Base-by-base conservation (phyloP, 2,113 vertebrate species). In the Leptobrachium leishanense region DNA sequence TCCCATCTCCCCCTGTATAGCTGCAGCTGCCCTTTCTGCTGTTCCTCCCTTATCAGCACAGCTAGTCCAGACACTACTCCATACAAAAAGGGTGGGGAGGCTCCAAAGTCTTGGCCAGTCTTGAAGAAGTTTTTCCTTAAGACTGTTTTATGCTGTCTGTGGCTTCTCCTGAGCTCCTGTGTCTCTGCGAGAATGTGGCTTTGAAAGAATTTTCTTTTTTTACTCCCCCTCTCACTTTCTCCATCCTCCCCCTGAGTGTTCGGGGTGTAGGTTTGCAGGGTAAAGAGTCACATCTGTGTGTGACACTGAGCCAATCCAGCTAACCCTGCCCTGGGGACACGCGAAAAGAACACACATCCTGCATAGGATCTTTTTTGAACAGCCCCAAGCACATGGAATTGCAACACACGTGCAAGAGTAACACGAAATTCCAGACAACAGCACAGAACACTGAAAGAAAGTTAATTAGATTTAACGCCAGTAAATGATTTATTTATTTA, bases 261-360 rank as follows among this genome's bases (percentile, higher is more conserved):
- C 82, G 87, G 84, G 82, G 80, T 79, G 87, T 83, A 77, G 85
- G 79, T 89, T 88, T 85, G 73, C 85, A 83, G 84, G 84, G 81
- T 81, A 81, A 85, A 85, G 86, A 85, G 88, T 87, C 90, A 84
- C 91, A 84, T 88, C 86, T 89, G 89, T 82, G 87, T 85, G 87
- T 84, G 87, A 90, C 88, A 90, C 82, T 76, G 84, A 84, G 88
- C 83, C 83, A 87, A 71, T 82, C 77, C 74, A 81, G 82, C 79
- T 81, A 88, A 85, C 86, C 84, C 86, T 88, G 88, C 85, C 86
- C 84, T 13, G 70, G 67, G 84, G 86, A 87, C 85, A 84, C 74
- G 77, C 15, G 66, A 68, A 55, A 40, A 77, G 55, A 54, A 79
- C 59, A 81, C 71, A 74, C 71, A 74, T 72, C 55, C 64, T 5